These are phyloP conservation scores for Pitta sordida DNA, from an alignment of 2,113 vertebrate species.

Conservation along the genomic window DNA sequence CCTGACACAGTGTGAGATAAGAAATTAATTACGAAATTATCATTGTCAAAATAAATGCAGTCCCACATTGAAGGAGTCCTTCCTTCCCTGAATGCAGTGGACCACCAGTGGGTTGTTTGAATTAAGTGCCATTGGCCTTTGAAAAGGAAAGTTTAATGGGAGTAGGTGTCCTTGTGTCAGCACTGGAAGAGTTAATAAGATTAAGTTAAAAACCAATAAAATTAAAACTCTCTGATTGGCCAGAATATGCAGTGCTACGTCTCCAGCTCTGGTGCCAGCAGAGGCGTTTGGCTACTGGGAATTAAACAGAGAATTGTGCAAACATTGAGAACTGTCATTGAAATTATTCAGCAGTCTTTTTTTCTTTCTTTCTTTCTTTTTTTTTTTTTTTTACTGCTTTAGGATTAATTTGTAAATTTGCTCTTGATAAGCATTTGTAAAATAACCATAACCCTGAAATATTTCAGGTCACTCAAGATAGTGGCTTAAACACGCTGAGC, in stretches of 20 bases:
- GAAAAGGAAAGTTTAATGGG: not conserved
- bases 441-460: constrained; percentile 7
- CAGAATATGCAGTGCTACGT: not conserved
- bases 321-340: not conserved
- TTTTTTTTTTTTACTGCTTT: not conserved
- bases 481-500: not conserved
- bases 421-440: constrained; percentile 42
- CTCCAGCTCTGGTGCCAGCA: not conserved
- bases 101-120: not conserved
- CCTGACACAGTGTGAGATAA: fast-evolving
- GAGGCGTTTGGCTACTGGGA: not conserved
- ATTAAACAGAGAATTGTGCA: constrained; percentile 46
- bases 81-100: no score
- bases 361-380: not conserved
- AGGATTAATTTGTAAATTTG: constrained; percentile 61
- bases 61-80: fast-evolving
- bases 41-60: fast-evolving
- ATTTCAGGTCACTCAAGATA: not conserved
- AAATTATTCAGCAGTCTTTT: constrained; percentile 23
- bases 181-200: not conserved
- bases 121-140: not conserved
- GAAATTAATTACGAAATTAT: not conserved
- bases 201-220: not conserved
- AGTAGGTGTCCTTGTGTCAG: not conserved
- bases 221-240: not conserved